Conservation (phyloP, 2,888 invertebrate species). For the Cataglyphis cursor region DNA sequence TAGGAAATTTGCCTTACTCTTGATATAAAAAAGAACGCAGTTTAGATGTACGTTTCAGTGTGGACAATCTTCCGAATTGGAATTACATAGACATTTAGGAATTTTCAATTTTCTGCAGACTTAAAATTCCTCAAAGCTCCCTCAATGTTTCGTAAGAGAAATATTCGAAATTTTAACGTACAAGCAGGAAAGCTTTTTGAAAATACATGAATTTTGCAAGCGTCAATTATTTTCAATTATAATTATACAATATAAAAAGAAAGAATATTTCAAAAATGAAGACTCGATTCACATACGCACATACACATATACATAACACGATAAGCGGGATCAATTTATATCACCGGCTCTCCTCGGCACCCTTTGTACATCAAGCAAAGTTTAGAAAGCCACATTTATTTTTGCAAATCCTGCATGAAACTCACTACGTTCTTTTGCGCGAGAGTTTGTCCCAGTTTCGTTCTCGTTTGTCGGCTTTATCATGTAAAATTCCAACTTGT, state of each 20-base stretch:
- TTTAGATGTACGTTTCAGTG: background rate
- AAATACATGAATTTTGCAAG: constrained; percentile 10
- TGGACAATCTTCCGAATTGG: background rate
- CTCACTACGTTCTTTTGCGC: constrained; percentile 32
- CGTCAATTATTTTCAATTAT: background rate
- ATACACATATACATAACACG: background rate
- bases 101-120: constrained; percentile 10
- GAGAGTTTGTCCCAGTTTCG: constrained; percentile 53
- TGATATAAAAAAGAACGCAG: background rate
- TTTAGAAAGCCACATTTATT: constrained; percentile 55
- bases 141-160: background rate
- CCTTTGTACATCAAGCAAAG: constrained; percentile 40
- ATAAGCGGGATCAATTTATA: constrained; percentile 32
- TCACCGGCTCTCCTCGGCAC: background rate
- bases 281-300: constrained; percentile 1
- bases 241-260: background rate
- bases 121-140: background rate
- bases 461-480: constrained; percentile 59
- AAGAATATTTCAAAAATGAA: background rate
- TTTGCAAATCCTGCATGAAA: constrained; percentile 47
- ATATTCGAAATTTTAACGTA: background rate
- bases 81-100: background rate
- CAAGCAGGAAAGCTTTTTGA: background rate
- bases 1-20: background rate
- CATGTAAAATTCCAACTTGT: constrained; percentile 51